Conservation (phyloP, 2,113 vertebrate genomes). For the Rhabdornis inornatus region DNA sequence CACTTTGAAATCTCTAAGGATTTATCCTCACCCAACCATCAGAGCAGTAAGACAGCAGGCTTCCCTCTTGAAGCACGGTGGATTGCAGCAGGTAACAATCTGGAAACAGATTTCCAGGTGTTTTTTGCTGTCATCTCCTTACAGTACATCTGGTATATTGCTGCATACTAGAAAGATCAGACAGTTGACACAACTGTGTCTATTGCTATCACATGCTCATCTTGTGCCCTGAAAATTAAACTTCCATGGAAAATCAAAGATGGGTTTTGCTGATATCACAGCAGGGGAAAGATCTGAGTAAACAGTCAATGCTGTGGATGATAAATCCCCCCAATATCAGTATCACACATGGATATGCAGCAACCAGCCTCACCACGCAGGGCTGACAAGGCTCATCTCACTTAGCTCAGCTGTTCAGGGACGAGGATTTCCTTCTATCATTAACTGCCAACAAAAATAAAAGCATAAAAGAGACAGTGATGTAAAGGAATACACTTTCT, state of each 20-base stretch:
- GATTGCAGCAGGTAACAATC: neutral
- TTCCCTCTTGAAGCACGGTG: neutral
- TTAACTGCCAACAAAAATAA: neutral
- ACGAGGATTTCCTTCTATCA: neutral
- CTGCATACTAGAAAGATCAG: neutral
- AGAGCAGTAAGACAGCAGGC: neutral
- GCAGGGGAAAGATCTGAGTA: neutral
- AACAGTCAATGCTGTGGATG: neutral
- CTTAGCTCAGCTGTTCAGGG: neutral
- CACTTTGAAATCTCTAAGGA: neutral
- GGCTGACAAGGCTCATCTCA: neutral
- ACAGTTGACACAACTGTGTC: neutral
- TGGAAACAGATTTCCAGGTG: neutral
- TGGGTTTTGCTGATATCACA: neutral
- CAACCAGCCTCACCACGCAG: neutral
- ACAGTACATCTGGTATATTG: neutral
- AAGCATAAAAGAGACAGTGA: neutral
- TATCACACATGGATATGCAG: rapidly evolving
- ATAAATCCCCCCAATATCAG: neutral
- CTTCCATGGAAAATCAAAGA: neutral
- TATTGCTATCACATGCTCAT: neutral
- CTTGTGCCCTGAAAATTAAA: neutral
- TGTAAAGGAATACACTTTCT: neutral
- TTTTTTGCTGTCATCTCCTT: neutral
- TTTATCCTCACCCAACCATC: neutral